These are phyloP conservation scores for Harlomillsia oculata DNA, from an alignment of 1,140 invertebrate genomes.

Conservation along the genomic window DNA sequence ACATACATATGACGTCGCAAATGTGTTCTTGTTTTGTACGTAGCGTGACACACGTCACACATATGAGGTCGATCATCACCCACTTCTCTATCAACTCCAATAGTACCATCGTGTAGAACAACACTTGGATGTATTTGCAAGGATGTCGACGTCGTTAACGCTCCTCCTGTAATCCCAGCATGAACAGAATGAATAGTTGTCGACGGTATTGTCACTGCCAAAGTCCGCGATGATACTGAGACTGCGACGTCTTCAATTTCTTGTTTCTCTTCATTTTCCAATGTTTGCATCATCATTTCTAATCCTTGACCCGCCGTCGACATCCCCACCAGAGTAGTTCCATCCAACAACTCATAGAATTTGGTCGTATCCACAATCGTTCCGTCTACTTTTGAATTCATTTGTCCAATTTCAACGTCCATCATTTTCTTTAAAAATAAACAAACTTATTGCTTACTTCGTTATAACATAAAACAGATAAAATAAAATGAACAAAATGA, in stretches of 20 bases:
- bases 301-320: not conserved
- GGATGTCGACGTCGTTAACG: no score
- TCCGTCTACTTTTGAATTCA: no score
- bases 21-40: slow-evolving; percentile 34
- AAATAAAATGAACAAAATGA: no score
- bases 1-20: slow-evolving; percentile 33
- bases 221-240: no score
- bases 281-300: slow-evolving; percentile 9
- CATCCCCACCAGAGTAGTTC: not conserved
- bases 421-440: no score
- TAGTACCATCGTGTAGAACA: slow-evolving; percentile 14
- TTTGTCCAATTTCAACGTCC: no score
- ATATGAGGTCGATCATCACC: slow-evolving; percentile 12
- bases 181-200: not conserved
- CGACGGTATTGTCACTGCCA: not conserved
- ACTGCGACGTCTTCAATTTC: no score
- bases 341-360: not conserved
- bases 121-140: slow-evolving; percentile 21
- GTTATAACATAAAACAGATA: no score
- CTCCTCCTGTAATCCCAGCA: not conserved
- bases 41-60: slow-evolving; percentile 28
- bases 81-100: slow-evolving; percentile 1
- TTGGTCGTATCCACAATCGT: no score
- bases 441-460: no score
- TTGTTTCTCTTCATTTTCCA: slow-evolving; percentile 5